phyloP scores from a whole-genome alignment of 2,797 vertebrate species.

The Ctenopoma multispine region DNA sequence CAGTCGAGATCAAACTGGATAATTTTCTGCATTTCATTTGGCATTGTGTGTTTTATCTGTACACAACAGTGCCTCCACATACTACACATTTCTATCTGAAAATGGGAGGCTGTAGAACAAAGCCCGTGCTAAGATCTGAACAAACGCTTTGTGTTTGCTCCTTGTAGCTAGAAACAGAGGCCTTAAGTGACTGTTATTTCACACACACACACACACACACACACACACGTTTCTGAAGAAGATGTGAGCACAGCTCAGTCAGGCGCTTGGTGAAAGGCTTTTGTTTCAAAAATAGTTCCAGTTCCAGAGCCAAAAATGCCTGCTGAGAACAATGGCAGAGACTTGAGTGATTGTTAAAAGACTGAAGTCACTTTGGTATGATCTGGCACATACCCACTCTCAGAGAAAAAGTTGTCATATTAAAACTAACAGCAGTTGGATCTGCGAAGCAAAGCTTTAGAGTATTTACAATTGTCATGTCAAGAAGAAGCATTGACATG shows the following conservation, averaged over 20 bases:
- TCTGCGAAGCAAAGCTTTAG: background rate
- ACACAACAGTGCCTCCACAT: conserved; percentile 45
- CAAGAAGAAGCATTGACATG: background rate
- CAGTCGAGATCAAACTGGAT: conserved; percentile 47
- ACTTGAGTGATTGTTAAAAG: conserved; percentile 54
- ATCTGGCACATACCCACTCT: conserved; percentile 38
- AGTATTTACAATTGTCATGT: background rate
- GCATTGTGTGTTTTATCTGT: conserved; percentile 46
- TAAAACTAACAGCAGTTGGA: conserved; percentile 11
- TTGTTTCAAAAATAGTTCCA: conserved; percentile 76
- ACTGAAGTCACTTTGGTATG: conserved; percentile 46
- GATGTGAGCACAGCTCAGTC: conserved; percentile 64
- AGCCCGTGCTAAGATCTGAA: conserved; percentile 63
- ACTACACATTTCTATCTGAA: conserved; percentile 48
- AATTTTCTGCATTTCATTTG: conserved; percentile 34
- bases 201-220: conserved; percentile 55
- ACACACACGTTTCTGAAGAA: conserved; percentile 51
- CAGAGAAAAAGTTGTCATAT: conserved; percentile 39
- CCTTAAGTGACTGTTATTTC: conserved; percentile 58
- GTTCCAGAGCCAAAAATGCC: conserved; percentile 61
- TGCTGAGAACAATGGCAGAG: conserved; percentile 60
- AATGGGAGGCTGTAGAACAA: conserved; percentile 59
- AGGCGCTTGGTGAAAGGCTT: conserved; percentile 66
- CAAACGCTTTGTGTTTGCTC: conserved; percentile 64
- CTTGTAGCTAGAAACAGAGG: conserved; percentile 48